A percentile compares a stretch with the other conserved stretches of the same genome.
These are phyloP conservation scores for Raja brachyura DNA, from an alignment of 2,113 vertebrate species.

Conservation along the genomic window DNA sequence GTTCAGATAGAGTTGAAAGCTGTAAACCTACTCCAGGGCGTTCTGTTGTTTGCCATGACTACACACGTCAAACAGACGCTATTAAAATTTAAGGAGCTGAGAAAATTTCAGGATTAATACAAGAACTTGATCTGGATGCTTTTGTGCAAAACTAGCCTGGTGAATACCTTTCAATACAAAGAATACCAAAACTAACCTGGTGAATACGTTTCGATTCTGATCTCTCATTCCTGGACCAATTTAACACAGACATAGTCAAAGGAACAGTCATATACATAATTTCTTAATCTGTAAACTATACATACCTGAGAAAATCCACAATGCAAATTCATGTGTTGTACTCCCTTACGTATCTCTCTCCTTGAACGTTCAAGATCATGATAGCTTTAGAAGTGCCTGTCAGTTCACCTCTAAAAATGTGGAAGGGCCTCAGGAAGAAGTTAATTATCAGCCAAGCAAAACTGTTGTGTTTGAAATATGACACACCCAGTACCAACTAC, in stretches of 20 bases:
- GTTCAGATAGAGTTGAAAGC: neutral
- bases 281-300: neutral
- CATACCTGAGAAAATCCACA: conserved; percentile 38
- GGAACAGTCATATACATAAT: neutral
- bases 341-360: neutral
- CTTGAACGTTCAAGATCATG: conserved; percentile 38
- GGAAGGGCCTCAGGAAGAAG: conserved; percentile 27
- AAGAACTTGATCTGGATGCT: neutral
- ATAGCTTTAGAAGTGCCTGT: conserved; percentile 29
- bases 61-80: neutral
- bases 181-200: neutral
- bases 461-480: conserved; percentile 35
- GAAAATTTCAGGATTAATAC: neutral
- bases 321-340: neutral
- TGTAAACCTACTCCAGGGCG: neutral
- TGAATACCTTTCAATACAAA: neutral
- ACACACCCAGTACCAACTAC: conserved; percentile 40
- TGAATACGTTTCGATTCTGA: neutral
- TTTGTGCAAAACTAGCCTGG: neutral
- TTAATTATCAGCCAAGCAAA: conserved; percentile 40
- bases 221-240: neutral
- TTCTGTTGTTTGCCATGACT: neutral
- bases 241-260: neutral
- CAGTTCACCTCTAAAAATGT: conserved; percentile 36
- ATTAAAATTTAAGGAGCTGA: neutral